phyloP scores from a whole-genome alignment of 2,113 vertebrate genomes.

The Laticauda laticaudata region DNA sequence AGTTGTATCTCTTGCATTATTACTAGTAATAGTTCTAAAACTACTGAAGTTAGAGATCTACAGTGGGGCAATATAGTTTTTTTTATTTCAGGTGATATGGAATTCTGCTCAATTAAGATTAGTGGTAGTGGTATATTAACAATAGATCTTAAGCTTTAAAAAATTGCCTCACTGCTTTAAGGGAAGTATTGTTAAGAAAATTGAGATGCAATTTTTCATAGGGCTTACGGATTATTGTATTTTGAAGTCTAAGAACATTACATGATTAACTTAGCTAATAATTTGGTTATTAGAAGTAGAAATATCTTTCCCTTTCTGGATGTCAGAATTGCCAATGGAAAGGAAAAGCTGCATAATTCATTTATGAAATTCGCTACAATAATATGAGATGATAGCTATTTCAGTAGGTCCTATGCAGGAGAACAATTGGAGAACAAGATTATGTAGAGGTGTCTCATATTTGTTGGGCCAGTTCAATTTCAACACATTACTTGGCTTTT shows the following conservation, averaged over 20 bases:
- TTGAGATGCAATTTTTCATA: background rate
- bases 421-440: background rate
- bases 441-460: background rate
- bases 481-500: background rate
- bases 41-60: background rate
- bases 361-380: background rate
- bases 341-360: background rate
- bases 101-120: background rate
- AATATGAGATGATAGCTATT: background rate
- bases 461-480: background rate
- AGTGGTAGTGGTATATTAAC: background rate
- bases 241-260: background rate
- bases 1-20: background rate
- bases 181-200: background rate
- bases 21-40: background rate
- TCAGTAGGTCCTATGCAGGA: background rate
- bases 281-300: background rate
- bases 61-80: background rate
- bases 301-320: background rate
- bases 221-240: background rate
- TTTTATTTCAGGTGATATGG: background rate
- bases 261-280: background rate
- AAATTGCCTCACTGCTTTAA: background rate
- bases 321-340: background rate
- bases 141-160: background rate